phyloP scores from a whole-genome alignment of 2,797 vertebrate species.

The Brachyrhaphis roseni region DNA sequence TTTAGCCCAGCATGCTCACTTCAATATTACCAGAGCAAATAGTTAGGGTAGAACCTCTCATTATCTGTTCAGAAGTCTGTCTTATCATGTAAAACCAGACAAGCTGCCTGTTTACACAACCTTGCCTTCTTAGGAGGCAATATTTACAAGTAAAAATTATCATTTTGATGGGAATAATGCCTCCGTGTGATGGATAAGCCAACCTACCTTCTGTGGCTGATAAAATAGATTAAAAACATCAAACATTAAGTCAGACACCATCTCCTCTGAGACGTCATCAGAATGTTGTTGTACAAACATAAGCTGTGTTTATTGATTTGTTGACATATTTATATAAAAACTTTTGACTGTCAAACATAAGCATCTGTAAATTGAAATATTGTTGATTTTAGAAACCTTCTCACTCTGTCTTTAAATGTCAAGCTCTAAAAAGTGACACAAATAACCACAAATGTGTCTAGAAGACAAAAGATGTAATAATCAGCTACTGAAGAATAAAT shows the following conservation, averaged over 20 bases:
- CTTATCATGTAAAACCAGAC: slow-evolving; percentile 75
- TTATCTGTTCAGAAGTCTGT: slow-evolving; percentile 54
- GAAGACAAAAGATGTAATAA: neutral
- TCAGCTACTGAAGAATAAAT: neutral
- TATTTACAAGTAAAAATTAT: slow-evolving; percentile 57
- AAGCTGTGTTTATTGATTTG: slow-evolving; percentile 22
- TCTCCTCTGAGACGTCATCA: slow-evolving; percentile 52
- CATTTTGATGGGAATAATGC: slow-evolving; percentile 1
- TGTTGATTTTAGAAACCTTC: slow-evolving; percentile 15
- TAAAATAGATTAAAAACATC: neutral
- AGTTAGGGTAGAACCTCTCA: slow-evolving; percentile 53
- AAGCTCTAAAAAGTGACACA: neutral
- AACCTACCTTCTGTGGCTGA: neutral
- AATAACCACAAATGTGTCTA: neutral
- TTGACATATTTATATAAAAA: slow-evolving; percentile 37
- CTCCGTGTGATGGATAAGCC: neutral
- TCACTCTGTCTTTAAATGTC: neutral
- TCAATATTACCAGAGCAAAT: slow-evolving; percentile 44
- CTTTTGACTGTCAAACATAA: slow-evolving; percentile 33
- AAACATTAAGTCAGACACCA: slow-evolving; percentile 5
- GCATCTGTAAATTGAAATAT: slow-evolving; percentile 13
- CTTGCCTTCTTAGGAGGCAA: slow-evolving; percentile 62
- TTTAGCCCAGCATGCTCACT: slow-evolving; percentile 39
- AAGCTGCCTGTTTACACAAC: slow-evolving; percentile 76
- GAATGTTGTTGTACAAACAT: slow-evolving; percentile 35